Evolutionary conservation across 2,113 vertebrate species (phyloP).

Genomic region (Percopsis transmontana): DNA sequence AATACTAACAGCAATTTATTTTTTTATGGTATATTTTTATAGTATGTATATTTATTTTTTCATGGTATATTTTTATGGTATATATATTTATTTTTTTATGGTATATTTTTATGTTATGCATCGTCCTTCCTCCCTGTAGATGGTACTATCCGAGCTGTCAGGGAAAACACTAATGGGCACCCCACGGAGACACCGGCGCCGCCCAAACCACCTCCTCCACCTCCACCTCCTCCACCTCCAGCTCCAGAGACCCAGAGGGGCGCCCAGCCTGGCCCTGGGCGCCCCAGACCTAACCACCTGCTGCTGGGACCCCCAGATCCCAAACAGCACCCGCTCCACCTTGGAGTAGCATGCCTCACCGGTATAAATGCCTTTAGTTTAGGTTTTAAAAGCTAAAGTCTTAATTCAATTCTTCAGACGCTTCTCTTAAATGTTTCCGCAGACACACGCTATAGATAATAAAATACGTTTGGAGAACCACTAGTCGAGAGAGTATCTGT

Average conservation of each 20-base stretch:
- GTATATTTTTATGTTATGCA: too few relatives aligned
- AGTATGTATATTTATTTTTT: too few relatives aligned
- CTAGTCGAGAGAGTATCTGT: too few relatives aligned
- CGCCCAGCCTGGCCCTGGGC: slow-evolving; percentile 22
- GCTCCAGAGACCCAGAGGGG: slow-evolving; percentile 22
- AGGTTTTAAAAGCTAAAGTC: neutral
- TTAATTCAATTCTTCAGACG: too few relatives aligned
- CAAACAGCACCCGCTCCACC: slow-evolving; percentile 74
- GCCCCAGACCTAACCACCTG: slow-evolving; percentile 56
- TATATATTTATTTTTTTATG: too few relatives aligned
- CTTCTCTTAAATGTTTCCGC: too few relatives aligned
- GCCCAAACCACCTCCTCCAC: slow-evolving; percentile 15
- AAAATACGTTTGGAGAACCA: too few relatives aligned
- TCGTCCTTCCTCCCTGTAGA: slow-evolving; percentile 56
- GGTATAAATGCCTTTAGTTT: slow-evolving; percentile 67
- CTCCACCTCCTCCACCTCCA: slow-evolving; percentile 20
- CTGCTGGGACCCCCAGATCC: slow-evolving; percentile 73
- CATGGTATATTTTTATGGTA: too few relatives aligned
- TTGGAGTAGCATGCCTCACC: slow-evolving; percentile 84
- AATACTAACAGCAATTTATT: too few relatives aligned
- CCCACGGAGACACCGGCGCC: slow-evolving; percentile 22
- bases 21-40: too few relatives aligned
- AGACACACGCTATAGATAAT: too few relatives aligned
- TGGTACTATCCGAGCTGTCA: slow-evolving; percentile 27
- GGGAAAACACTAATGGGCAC: slow-evolving; percentile 30